These are phyloP conservation scores for Drosophila nebulosa DNA, from an alignment of 1,140 invertebrate species.

Conservation along the genomic window DNA sequence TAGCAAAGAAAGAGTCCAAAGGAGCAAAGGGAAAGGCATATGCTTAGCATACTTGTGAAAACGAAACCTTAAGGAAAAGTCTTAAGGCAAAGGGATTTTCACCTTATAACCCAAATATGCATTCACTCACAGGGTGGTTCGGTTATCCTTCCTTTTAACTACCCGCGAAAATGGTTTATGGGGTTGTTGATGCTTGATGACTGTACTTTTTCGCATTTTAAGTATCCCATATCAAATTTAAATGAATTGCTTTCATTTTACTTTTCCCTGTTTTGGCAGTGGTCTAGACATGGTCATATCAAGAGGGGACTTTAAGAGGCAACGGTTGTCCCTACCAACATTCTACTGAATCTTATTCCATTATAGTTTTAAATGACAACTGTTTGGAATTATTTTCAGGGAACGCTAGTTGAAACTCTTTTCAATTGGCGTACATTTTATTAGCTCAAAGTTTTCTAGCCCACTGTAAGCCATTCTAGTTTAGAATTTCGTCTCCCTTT, in stretches of 20 bases:
- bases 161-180: conserved; percentile 49
- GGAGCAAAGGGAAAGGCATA: conserved; percentile 12
- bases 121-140: conserved; percentile 16
- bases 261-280: background rate
- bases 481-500: background rate
- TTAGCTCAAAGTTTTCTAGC: too few species aligned
- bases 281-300: background rate
- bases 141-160: conserved; percentile 28
- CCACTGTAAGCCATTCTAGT: too few species aligned
- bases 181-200: conserved; percentile 56
- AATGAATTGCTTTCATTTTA: conserved; percentile 63
- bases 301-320: background rate
- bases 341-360: background rate
- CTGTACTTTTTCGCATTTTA: conserved; percentile 50
- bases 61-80: conserved; percentile 57
- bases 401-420: too few species aligned
- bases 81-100: conserved; percentile 48
- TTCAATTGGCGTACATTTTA: too few species aligned
- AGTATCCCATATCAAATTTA: conserved; percentile 77
- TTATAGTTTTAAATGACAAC: too few species aligned
- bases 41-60: conserved; percentile 31
- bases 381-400: too few species aligned
- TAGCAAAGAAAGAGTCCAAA: conserved; percentile 10
- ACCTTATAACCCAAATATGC: conserved; percentile 66
- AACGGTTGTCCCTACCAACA: conserved; percentile 42